phyloP scores from a whole-genome alignment of 2,113 vertebrate genomes.

The Sceloporus undulatus region DNA sequence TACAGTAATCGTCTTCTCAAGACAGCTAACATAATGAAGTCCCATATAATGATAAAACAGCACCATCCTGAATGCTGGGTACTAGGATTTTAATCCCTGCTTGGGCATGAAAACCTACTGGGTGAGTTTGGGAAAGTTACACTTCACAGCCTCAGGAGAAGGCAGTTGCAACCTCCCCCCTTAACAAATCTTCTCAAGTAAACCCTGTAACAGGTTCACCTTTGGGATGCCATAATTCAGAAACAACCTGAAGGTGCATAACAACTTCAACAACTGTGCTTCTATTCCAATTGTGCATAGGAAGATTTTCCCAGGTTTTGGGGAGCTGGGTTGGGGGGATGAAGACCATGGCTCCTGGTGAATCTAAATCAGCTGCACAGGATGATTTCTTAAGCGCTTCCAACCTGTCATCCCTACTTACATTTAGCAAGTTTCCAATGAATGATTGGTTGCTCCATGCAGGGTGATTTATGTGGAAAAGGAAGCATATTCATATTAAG shows the following conservation, averaged over 20 bases:
- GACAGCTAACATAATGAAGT: background rate
- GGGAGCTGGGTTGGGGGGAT: background rate
- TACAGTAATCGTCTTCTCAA: background rate
- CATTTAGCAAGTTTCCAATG: constrained; percentile 34
- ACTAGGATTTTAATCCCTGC: too few species aligned
- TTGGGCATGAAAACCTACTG: too few species aligned
- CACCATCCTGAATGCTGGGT: background rate
- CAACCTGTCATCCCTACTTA: constrained; percentile 27
- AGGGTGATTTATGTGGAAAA: constrained; percentile 42
- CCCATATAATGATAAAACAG: background rate
- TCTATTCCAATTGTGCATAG: constrained; percentile 5
- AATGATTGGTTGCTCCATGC: background rate
- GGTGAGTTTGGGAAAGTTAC: too few species aligned
- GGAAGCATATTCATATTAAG: constrained; percentile 52
- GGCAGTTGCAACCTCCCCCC: too few species aligned
- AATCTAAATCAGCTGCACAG: background rate
- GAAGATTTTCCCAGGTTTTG: background rate
- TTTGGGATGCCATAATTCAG: too few species aligned
- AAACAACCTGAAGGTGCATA: too few species aligned
- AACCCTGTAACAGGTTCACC: too few species aligned
- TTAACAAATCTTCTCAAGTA: too few species aligned
- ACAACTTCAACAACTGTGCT: too few species aligned
- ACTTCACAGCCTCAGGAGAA: too few species aligned
- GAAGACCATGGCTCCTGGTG: background rate
- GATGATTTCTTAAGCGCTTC: constrained; percentile 18